phyloP scores from a whole-genome alignment of 2,113 vertebrate species.

The Pycnonotus jocosus region DNA sequence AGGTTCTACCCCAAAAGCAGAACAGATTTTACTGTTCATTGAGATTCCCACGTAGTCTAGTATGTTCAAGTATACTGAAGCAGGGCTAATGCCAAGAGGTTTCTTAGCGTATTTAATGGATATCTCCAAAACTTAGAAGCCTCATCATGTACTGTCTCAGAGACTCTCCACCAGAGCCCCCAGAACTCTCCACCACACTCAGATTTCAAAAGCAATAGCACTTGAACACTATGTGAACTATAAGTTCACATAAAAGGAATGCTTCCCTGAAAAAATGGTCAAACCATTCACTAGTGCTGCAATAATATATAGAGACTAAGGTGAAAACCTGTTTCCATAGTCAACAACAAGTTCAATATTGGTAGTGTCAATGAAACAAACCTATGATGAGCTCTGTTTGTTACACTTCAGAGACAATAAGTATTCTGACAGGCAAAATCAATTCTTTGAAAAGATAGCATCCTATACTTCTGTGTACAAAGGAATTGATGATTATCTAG shows the following conservation, averaged over 20 bases:
- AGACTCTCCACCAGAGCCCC: not conserved
- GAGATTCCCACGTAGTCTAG: not conserved
- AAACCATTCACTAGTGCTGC: not conserved
- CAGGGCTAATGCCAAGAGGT: not conserved
- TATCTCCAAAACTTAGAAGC: not conserved
- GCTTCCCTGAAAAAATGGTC: not conserved
- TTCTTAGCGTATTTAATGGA: not conserved
- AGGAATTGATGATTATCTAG: not conserved
- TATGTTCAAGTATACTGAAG: not conserved
- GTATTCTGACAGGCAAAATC: not conserved
- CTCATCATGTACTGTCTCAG: not conserved
- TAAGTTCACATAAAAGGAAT: not conserved
- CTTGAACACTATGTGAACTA: not conserved
- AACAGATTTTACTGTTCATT: not conserved
- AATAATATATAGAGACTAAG: not conserved
- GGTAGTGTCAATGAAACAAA: not conserved
- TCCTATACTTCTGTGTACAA: not conserved
- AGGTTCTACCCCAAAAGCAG: not conserved
- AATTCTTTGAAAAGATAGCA: not conserved
- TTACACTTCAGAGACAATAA: not conserved
- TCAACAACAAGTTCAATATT: not conserved
- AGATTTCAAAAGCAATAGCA: not conserved
- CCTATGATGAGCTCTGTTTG: accelerated
- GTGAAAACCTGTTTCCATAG: not conserved
- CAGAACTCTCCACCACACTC: not conserved